phyloP scores from a whole-genome alignment of 1,140 invertebrate species.

The Drosophila orosa region DNA sequence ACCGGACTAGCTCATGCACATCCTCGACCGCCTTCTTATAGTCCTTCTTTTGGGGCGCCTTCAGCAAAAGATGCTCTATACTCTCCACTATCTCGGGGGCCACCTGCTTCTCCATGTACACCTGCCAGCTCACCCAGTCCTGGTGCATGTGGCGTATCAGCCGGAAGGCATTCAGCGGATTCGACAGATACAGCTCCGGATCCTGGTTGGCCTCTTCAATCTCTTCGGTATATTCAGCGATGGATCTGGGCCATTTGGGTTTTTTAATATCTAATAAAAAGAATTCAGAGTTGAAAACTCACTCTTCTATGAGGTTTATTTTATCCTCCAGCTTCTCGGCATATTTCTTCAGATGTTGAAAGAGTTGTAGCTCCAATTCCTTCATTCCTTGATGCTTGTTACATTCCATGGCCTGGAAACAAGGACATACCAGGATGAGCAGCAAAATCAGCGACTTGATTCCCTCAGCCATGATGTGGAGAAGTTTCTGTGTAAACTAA shows the following conservation, averaged over 20 bases:
- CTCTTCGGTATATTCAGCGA: conserved; percentile 86
- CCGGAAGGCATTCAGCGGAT: conserved; percentile 60
- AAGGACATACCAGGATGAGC: background rate
- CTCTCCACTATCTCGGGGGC: conserved; percentile 9
- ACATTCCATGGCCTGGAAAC: background rate
- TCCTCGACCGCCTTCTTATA: conserved; percentile 14
- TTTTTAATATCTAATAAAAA: no score
- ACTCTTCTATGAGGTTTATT: conserved; percentile 45
- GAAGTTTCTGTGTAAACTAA: background rate
- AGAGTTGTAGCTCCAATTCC: conserved; percentile 23
- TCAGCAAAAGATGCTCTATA: conserved; percentile 23
- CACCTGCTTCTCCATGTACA: conserved; percentile 41
- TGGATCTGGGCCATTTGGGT: no score
- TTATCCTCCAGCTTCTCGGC: conserved; percentile 36
- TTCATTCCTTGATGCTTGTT: background rate
- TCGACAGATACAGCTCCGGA: conserved; percentile 85
- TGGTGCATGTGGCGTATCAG: conserved; percentile 64
- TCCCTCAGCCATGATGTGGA: conserved; percentile 22
- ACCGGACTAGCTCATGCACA: conserved; percentile 20
- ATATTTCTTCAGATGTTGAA: conserved; percentile 41
- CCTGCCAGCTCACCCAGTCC: conserved; percentile 65
- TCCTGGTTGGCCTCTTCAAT: conserved; percentile 88
- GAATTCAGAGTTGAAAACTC: background rate
- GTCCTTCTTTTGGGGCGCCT: background rate
- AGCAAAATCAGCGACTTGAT: conserved; percentile 20